These are phyloP conservation scores for Agrotis exclamationis DNA, from an alignment of 2,888 invertebrate genomes.

Conservation along the genomic window DNA sequence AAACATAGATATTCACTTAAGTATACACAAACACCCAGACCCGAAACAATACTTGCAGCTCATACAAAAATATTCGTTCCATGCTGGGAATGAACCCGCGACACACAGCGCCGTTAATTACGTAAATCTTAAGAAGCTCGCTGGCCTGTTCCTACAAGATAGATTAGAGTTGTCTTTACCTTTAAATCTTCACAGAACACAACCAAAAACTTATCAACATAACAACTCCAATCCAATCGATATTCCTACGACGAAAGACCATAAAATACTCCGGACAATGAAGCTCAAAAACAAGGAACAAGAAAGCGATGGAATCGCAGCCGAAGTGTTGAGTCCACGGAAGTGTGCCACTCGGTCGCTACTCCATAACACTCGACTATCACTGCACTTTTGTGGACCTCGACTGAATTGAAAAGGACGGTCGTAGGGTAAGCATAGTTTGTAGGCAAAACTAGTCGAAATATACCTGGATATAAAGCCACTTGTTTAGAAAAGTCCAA, in stretches of 20 bases:
- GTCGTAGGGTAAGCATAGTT: not conserved
- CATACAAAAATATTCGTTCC: too few species aligned
- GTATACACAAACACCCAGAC: too few species aligned
- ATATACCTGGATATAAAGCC: not conserved
- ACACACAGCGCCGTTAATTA: too few species aligned
- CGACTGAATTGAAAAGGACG: slow-evolving; percentile 28
- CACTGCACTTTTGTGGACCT: slow-evolving; percentile 56
- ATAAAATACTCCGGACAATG: slow-evolving; percentile 48
- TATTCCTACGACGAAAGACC: slow-evolving; percentile 42
- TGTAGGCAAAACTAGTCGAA: not conserved
- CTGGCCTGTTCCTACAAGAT: not conserved
- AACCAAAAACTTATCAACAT: slow-evolving; percentile 4
- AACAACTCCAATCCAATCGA: slow-evolving; percentile 8
- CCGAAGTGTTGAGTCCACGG: slow-evolving; percentile 77
- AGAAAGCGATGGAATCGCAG: slow-evolving; percentile 61
- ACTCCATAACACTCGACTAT: slow-evolving; percentile 72
- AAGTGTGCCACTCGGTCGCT: slow-evolving; percentile 66
- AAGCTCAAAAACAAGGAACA: slow-evolving; percentile 55
- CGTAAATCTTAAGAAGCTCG: too few species aligned
- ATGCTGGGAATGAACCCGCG: too few species aligned
- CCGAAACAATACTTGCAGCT: too few species aligned
- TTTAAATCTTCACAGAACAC: not conserved
- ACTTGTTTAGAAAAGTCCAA: not conserved
- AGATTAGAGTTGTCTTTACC: fast-evolving
- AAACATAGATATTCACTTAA: too few species aligned